Evolutionary conservation across 2,797 vertebrate genomes (phyloP).

Genomic region (Microchirus variegatus): DNA sequence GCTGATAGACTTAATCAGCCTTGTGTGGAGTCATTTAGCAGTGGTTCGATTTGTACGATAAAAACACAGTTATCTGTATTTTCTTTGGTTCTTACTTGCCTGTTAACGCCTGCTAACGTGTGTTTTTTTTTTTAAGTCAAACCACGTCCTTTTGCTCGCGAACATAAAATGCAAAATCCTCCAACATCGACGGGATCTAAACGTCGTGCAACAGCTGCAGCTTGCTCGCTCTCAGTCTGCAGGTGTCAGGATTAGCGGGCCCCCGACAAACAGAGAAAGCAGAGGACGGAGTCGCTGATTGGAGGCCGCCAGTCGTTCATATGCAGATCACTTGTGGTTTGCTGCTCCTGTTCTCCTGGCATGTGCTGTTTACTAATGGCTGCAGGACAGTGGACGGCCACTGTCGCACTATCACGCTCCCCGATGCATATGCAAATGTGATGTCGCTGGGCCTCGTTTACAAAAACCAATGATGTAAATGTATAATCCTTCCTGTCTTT

Average conservation of each 20-base stretch:
- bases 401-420: neutral
- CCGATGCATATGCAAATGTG: neutral
- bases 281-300: neutral
- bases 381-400: neutral
- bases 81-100: no score
- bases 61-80: no score
- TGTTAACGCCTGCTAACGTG: no score
- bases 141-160: no score
- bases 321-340: neutral
- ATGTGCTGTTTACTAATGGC: neutral
- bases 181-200: neutral
- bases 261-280: neutral
- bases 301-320: neutral
- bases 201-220: neutral
- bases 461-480: neutral
- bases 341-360: neutral
- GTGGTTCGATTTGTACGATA: no score
- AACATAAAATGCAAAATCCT: neutral
- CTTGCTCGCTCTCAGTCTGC: neutral
- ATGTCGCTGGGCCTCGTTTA: neutral
- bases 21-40: no score
- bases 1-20: no score
- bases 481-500: neutral
- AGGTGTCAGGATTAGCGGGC: neutral
- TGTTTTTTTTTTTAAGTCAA: no score